These are phyloP conservation scores for Hylaea fasciaria DNA, from an alignment of 2,888 invertebrate genomes.

Conservation along the genomic window DNA sequence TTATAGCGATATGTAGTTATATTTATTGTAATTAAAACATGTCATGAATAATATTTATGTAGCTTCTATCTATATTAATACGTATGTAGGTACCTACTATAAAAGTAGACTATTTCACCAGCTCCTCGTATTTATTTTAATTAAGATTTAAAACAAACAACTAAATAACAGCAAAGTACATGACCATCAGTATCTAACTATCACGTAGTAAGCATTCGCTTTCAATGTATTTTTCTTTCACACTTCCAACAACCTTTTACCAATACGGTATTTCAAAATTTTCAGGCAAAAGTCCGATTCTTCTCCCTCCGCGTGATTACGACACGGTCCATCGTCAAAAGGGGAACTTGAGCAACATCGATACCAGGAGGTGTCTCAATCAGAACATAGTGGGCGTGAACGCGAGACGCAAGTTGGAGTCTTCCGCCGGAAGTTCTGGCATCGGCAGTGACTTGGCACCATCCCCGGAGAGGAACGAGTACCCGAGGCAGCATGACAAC, in stretches of 20 bases:
- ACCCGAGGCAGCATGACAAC: slow-evolving; percentile 81
- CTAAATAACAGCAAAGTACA: slow-evolving; percentile 7
- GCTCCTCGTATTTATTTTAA: not conserved
- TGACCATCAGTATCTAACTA: slow-evolving; percentile 7
- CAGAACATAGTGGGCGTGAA: slow-evolving; percentile 86
- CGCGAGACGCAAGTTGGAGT: slow-evolving; percentile 83
- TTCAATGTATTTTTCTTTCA: slow-evolving; percentile 10
- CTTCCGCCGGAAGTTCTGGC: slow-evolving; percentile 93
- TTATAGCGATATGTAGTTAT: no score
- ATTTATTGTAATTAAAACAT: no score
- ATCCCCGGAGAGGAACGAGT: slow-evolving; percentile 88
- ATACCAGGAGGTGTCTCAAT: slow-evolving; percentile 87
- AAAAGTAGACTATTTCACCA: not conserved
- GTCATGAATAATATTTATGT: not conserved
- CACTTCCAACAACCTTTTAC: slow-evolving; percentile 4
- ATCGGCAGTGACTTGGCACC: slow-evolving; percentile 96
- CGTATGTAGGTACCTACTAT: no score
- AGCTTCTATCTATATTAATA: not conserved
- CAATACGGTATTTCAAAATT: slow-evolving; percentile 22
- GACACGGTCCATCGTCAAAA: slow-evolving; percentile 93
- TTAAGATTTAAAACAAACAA: not conserved
- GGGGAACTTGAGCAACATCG: slow-evolving; percentile 77
- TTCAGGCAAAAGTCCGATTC: slow-evolving; percentile 88
- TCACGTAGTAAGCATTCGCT: slow-evolving; percentile 27
- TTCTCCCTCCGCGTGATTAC: slow-evolving; percentile 97